Base-by-base conservation (phyloP, 2,888 invertebrate genomes). In the Lacanobia wlatinum region DNA sequence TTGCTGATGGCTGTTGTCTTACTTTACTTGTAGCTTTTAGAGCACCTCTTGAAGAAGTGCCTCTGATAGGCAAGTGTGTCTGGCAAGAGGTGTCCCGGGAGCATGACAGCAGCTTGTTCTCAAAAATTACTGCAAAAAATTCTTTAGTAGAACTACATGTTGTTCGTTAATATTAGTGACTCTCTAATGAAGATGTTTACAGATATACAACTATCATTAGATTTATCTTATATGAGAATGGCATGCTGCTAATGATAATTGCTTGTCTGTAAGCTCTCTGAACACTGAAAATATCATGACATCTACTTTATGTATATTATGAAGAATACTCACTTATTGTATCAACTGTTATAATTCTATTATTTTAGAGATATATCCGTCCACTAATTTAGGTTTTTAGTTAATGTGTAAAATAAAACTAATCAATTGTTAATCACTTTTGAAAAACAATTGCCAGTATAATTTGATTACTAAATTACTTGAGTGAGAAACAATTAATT, bases 31-130 rank as follows among this genome's bases (percentile, higher is more conserved):
- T 99, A 18, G 98, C 98, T 1, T 98, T 99, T 89, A 96, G 98
- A 82, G 97, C 98, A 48, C 98, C 98, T 0, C 94, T 99, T 43
- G 99, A 99, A 94, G 98, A 98, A 90, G 98, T 98, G 0, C 97
- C 98, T 14, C 97, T 98, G 7, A 98, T 98, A 89, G 98, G 98
- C 72, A 98, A 98, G 93, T 99, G 98, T 94, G 97, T 98, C 18
- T 99, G 99, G 99, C 98, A 98, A 86, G 98, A 98, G 93, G 93
- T 98, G 58, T 96, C 97, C 43, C 96, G 96, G 86, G 97, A 97
- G 58, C 92, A 98, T 50, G 98, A 98, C 65, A 97, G 97, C 75
- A 96, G 96, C 82, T 92, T 99, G 66, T 95, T 98, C 18, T 93
- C 97, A 28, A 96, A 98, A 84, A 96, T 98, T 78, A 97, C 97